phyloP scores from a whole-genome alignment of 1,140 invertebrate genomes.

The Drosophila guanche region DNA sequence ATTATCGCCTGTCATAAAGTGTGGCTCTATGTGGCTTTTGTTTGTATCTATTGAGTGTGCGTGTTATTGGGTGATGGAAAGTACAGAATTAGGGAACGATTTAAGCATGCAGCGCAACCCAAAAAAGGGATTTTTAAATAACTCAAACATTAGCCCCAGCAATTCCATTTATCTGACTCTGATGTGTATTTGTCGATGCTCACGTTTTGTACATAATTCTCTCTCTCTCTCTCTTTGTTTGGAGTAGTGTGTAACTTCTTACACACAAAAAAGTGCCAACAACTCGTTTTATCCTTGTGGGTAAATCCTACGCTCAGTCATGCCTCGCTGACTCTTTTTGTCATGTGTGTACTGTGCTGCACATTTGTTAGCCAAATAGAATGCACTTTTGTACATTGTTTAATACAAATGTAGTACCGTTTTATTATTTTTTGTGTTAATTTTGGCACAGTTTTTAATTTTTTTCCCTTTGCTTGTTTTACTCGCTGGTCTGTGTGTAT shows the following conservation, averaged over 20 bases:
- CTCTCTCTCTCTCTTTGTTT: too few relatives aligned
- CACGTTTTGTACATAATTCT: too few relatives aligned
- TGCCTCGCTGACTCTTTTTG: conserved; percentile 8
- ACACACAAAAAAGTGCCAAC: too few relatives aligned
- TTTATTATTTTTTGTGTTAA: conserved; percentile 61
- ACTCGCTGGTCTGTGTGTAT: conserved; percentile 1
- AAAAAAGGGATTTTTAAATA: too few relatives aligned
- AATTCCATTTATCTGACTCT: too few relatives aligned
- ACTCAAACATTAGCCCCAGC: too few relatives aligned
- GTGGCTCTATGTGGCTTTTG: not conserved
- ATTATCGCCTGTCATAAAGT: conserved; percentile 14
- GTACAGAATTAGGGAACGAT: too few relatives aligned
- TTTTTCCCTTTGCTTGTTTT: conserved; percentile 14
- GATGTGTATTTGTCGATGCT: too few relatives aligned
- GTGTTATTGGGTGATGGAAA: too few relatives aligned
- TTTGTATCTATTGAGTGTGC: not conserved
- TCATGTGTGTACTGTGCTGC: conserved; percentile 16
- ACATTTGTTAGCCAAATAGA: conserved; percentile 49
- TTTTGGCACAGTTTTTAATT: conserved; percentile 61
- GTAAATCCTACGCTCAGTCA: not conserved
- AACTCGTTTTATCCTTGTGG: too few relatives aligned
- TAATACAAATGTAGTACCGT: conserved; percentile 59
- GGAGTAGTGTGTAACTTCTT: too few relatives aligned
- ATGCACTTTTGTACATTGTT: conserved; percentile 67
- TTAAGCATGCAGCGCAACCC: too few relatives aligned